Base-by-base conservation (phyloP, 2,113 vertebrate species). In the Sebastes fasciatus region DNA sequence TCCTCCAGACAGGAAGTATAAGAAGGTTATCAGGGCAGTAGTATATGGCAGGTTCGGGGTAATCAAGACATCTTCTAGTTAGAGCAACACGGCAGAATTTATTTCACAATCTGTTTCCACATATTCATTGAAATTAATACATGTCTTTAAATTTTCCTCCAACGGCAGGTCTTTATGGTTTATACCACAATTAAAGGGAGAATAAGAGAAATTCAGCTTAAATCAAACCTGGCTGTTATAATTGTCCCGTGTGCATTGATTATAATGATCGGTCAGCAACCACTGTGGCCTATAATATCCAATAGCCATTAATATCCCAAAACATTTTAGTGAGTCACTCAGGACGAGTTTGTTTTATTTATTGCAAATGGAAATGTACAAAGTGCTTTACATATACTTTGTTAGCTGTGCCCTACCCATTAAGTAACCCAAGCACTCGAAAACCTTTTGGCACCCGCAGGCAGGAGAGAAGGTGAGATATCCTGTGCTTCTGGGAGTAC, bases 321-420 rank as follows among this genome's bases (percentile, higher is more conserved):
- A 58, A 64, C 71, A 77, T 88, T 84, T 63, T 42, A 74, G 45
- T 61, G 62, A 82, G 71, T 65, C 78, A 79, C 76, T 83, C 42
- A 61, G 63, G 74, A 34, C 58, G 68, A 79, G 74, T 67, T 86
- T 8, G 51, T 79, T 86, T 88, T 73, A 86, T 86, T 88, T 82
- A 82, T 79, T 81, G 49, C 77, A n/a, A 69, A 34, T 83, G 21
- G 57, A 83, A 82, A 66, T 78, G 49, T 58, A 72, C 21, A 74
- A 86, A 86, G 71, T 77, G 77, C 64, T 77, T 73, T 74, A 84
- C 23, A 72, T 79, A 58, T 51, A 82, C 72, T 72, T 67, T 42
- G 43, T 73, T 69, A 78, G 65, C 64, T 43, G 26, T 61, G 43
- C 80, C 73, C 51, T 52, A 49, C 14, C 58, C 69, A 85, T 82